A percentile compares a stretch with the other conserved stretches of the same genome.
phyloP scores from a whole-genome alignment of 2,113 vertebrate species.

The Apteryx owenii region DNA sequence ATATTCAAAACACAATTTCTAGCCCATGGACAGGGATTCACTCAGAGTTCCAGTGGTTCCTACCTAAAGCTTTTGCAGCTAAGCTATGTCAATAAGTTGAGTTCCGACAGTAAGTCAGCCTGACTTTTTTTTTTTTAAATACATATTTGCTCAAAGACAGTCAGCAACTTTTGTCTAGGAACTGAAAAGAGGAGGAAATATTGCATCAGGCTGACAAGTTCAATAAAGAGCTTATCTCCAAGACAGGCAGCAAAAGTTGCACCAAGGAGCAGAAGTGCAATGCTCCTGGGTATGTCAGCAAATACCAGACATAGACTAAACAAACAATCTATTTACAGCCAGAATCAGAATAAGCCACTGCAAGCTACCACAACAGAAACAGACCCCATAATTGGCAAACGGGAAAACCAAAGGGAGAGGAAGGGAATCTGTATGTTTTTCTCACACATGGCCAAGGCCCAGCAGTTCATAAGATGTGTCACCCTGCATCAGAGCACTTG shows the following conservation, averaged over 20 bases:
- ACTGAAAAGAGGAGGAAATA: background rate
- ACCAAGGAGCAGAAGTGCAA: background rate
- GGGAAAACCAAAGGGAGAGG: background rate
- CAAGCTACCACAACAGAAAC: too few relatives aligned
- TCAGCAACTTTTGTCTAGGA: background rate
- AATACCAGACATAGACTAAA: background rate
- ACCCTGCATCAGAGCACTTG: background rate
- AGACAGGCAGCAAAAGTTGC: background rate
- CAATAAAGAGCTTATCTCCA: too few relatives aligned
- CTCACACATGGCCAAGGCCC: too few relatives aligned
- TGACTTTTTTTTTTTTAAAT: background rate
- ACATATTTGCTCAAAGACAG: background rate
- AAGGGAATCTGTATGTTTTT: background rate
- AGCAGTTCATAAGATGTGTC: background rate
- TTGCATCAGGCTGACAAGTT: background rate
- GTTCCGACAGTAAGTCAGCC: background rate
- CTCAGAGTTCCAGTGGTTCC: background rate
- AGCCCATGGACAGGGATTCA: background rate
- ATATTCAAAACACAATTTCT: background rate
- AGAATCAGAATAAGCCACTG: background rate
- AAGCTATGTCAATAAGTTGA: background rate
- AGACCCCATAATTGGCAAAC: too few relatives aligned
- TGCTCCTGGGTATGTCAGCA: background rate
- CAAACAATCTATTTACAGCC: background rate
- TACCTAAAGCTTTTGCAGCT: background rate